Evolutionary conservation across 1,140 invertebrate genomes (phyloP).

Genomic region (Alviniconcha marisindica): DNA sequence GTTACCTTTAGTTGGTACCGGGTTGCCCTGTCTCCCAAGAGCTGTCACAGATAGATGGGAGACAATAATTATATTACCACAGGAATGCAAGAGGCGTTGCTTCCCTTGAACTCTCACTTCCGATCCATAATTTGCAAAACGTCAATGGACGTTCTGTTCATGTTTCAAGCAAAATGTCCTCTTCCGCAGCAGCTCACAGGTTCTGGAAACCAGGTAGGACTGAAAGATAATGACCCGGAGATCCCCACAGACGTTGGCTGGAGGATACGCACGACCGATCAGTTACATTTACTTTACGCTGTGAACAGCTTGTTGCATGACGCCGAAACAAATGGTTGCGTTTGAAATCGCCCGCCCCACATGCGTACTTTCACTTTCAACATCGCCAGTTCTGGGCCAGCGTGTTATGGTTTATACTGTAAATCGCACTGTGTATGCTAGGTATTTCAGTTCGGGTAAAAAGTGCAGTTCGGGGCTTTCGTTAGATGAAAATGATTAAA

Average conservation of each 20-base stretch:
- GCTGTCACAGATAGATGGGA: too few species aligned
- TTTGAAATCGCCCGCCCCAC: too few species aligned
- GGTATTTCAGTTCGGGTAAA: too few species aligned
- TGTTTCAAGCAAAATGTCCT: neutral
- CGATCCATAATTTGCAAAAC: neutral
- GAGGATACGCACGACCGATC: neutral
- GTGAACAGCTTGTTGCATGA: neutral
- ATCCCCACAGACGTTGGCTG: neutral
- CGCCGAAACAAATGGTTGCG: too few species aligned
- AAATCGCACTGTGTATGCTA: too few species aligned
- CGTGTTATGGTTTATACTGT: too few species aligned
- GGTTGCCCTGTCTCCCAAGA: too few species aligned
- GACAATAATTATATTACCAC: neutral
- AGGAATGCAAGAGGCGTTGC: neutral
- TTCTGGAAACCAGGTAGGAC: slow-evolving; percentile 49
- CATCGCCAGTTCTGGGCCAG: too few species aligned
- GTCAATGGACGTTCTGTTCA: neutral
- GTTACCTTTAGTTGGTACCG: too few species aligned
- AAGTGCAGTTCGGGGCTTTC: too few species aligned
- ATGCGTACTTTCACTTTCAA: too few species aligned
- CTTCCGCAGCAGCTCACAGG: slow-evolving; percentile 11
- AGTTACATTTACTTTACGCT: neutral
- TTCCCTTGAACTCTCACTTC: neutral
- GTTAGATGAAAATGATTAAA: too few species aligned
- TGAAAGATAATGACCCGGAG: neutral